A percentile compares a stretch with the other conserved stretches of the same genome.
Conservation (phyloP, 2,888 invertebrate species). For the Synanthedon tipuliformis region DNA sequence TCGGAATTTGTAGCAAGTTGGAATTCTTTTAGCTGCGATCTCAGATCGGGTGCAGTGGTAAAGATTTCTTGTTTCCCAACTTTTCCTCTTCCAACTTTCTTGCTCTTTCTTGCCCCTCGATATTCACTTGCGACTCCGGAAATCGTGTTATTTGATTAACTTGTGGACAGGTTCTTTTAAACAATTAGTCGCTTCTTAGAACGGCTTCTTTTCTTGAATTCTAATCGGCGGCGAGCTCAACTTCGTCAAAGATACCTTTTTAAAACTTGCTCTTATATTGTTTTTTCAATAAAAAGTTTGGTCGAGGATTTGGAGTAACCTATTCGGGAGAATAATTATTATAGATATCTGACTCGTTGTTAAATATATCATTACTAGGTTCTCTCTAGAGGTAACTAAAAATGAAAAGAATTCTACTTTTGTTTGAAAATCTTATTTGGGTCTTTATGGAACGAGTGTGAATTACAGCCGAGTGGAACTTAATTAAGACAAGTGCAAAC, state of each 20-base stretch:
- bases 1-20: background rate
- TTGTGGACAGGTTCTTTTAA: constrained; percentile 52
- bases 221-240: constrained; percentile 9
- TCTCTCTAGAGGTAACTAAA: background rate
- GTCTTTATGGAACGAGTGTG: background rate
- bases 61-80: constrained; percentile 13
- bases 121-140: constrained; percentile 47
- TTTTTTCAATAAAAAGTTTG: no score
- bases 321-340: no score
- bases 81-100: constrained; percentile 16
- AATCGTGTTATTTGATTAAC: constrained; percentile 55
- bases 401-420: background rate
- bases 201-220: constrained; percentile 16
- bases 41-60: background rate
- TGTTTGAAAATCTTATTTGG: background rate
- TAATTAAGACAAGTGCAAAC: no score
- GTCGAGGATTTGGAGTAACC: no score
- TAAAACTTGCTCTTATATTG: no score
- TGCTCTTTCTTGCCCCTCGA: constrained; percentile 11
- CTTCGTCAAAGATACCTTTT: no score
- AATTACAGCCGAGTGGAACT: background rate
- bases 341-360: no score
- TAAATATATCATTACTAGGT: no score
- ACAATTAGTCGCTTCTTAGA: constrained; percentile 51
- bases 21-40: background rate